Base-by-base conservation (phyloP, 2,113 vertebrate genomes). In the Oncorhynchus keta region DNA sequence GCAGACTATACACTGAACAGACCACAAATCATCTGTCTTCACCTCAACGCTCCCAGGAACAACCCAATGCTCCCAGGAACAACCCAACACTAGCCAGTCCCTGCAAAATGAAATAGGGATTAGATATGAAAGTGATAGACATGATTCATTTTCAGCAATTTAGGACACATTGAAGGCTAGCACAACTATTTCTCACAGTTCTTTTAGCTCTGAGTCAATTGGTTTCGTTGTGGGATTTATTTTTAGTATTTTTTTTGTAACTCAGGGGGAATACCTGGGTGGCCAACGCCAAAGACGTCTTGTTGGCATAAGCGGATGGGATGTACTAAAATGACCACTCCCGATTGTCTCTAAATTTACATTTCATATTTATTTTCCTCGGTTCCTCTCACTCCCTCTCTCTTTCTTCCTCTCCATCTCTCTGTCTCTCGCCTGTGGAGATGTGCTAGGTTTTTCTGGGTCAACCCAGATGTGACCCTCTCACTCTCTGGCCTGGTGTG, bases 1-100 rank as follows among this genome's bases (percentile, higher is more conserved):
- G 45, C 75, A 80, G 83, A 87, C 70, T 57, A 20, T 59, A 89
- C 87, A 86, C 76, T 88, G 67, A 81, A 77, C 89, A 90, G 89
- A 79, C 82, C 76, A 18, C 68, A 74, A 74, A 73, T 83, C 70
- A 24, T 87, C 83, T 72, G 32, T 74, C 84, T 79, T 65, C 66
- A 55, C 51, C 51, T 51, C 32, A 72, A 72, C 64, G 22, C 77
- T 86, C 79, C 83, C 83, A 88, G 80, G 72, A 79, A 86, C 77
- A 70, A 82, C 81, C 4, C 83, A 83, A 67, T 1, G 70, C 87
- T 81, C 68, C 68, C 62, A 20, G 73, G 75, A 79, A 26, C 26
- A 70, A 82, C 81, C 4, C 83, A 83, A 67, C 2, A 68, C 87
- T 81, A 74, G 78, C 11, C 30, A 65, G 82, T 83, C 77, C 79